Base-by-base conservation (phyloP, 2,888 invertebrate species). In the Strigamia transsilvanica region DNA sequence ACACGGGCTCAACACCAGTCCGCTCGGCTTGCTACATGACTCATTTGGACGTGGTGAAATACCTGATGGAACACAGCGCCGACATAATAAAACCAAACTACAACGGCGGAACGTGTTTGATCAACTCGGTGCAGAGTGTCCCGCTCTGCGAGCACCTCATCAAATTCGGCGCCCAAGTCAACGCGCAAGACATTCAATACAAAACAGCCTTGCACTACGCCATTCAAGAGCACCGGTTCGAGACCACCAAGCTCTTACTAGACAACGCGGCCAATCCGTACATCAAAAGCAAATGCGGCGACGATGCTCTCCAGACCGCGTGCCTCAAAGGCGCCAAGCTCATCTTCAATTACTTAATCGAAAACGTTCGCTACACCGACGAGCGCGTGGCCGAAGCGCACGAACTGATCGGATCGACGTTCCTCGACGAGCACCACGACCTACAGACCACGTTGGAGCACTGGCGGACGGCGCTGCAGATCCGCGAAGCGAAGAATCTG, bases 171-270 rank as follows among this genome's bases (percentile, higher is more conserved):
- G 96, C 94, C 3, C 91, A 92, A 85, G 94, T 95, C 6, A 94
- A 97, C 90, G 95, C 96, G 56, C 91, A 91, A 82, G 97, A 97
- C 89, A 93, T 94, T 87, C 96, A 96, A 88, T 93, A 92, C 85
- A 96, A 96, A 90, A 94, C 96, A 84, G 96, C 96, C 82, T 90
- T 97, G 86, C 97, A 97, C 90, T 97, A 97, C 90, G 95, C 97
- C n/a, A 94, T 96, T 85, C 87, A 89, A 83, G 90, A 90, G 85
- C 90, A 90, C 82, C 87, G 94, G 86, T 90, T 94, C 85, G 95
- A 95, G 88, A 94, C 96, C 4, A 94, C 94, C 79, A 93, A 93
- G 85, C 89, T 96, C 84, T 89, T 97, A 83, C 89, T 97, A 83
- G 91, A 92, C 83, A 91, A 93, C 88, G 94, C 94, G 83, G 96